Evolutionary conservation across 1,140 invertebrate species (phyloP), one percentile per base, ranked within the genome.

Genomic region (Aphaenogaster floridana): DNA sequence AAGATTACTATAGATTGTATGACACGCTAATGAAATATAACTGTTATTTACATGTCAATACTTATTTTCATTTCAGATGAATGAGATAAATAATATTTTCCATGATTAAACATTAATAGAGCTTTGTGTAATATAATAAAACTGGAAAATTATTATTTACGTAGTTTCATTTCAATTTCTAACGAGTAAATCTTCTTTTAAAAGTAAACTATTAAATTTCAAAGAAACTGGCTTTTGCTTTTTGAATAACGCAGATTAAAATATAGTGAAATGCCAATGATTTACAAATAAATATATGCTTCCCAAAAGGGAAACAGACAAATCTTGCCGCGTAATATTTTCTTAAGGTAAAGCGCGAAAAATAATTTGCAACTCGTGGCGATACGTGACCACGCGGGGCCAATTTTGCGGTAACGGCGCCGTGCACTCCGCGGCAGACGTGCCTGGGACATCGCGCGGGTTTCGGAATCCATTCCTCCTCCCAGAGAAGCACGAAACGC

Each of bases 301-400:
- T 45, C 11, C 2, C 66, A 28, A 17, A 15, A 34, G 50, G 15
- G 50, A 1, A 54, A 7, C 17, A 28, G 13, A 42, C 7, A 69
- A 39, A n/a, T 57, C 36, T 61, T 50, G 6, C 9, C 7, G 17
- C 11, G 1, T 69, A 59, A 71, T 63, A 72, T 74, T 76, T 76
- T 61, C 71, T 84, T 21, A 21, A 13, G 4, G 69, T 50, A 84
- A 74, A 61, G n/a, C 13, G 34, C 5, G 42, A 81, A 69, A 66
- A 80, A 81, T 81, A 81, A 81, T 86, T 86, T 80, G 61, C 77
- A 81, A 69, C 48, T 59, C 42, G 77, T 13, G 52, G 34, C 34
- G 85, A 86, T 80, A 86, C 85, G 85, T 86, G 85, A 86, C 64
- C 76, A 50, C 52, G n/a, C 50, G 34, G 61, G 77, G 42, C 80